phyloP scores from a whole-genome alignment of 2,113 vertebrate genomes.

The Heliornis fulica region DNA sequence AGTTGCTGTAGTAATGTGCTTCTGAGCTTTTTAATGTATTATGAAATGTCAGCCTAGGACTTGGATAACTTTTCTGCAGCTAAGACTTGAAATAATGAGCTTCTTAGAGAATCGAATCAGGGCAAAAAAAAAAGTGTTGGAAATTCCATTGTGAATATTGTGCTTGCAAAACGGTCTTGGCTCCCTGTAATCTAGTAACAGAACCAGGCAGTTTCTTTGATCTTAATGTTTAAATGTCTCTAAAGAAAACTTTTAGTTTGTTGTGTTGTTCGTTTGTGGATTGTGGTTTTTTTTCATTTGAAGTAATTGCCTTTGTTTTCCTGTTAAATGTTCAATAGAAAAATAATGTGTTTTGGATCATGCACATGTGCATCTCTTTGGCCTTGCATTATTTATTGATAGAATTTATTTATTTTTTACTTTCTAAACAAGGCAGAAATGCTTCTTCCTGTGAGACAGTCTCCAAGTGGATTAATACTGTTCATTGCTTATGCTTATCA shows the following conservation, averaged over 20 bases:
- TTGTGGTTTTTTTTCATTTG: conserved; percentile 21
- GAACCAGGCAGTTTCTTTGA: conserved; percentile 46
- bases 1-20: background rate
- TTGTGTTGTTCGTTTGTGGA: too few relatives aligned
- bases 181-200: conserved; percentile 43
- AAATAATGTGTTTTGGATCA: background rate
- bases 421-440: background rate
- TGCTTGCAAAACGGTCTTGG: conserved; percentile 35
- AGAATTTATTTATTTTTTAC: background rate
- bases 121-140: conserved; percentile 1
- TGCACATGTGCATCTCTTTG: background rate
- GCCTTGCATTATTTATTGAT: conserved; percentile 1
- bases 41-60: conserved; percentile 3
- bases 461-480: background rate
- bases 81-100: conserved; percentile 32
- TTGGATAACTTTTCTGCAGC: background rate
- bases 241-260: conserved; percentile 33
- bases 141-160: conserved; percentile 49
- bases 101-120: conserved; percentile 16
- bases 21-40: conserved; percentile 34
- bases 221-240: conserved; percentile 51
- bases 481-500: background rate
- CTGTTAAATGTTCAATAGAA: background rate
- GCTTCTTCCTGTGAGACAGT: background rate
- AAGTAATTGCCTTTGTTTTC: conserved; percentile 25